Percentiles rank a stretch among this genome's conserved stretches.
Evolutionary conservation across 2,113 vertebrate species (phyloP).

Genomic region (Electrona antarctica): DNA sequence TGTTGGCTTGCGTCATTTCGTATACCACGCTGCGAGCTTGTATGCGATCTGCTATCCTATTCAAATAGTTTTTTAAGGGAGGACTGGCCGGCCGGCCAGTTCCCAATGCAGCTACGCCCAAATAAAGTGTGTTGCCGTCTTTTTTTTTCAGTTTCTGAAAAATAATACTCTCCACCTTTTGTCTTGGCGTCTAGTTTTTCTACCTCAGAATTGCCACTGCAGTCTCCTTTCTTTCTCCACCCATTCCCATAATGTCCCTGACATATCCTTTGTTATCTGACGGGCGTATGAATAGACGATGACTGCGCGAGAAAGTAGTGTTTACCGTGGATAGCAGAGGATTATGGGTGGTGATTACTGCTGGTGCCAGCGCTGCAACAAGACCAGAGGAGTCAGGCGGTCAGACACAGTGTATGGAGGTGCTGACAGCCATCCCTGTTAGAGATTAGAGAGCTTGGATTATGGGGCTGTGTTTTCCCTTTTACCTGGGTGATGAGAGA

Average conservation of each 20-base stretch:
- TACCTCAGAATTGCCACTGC: no score
- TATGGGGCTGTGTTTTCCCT: slow-evolving; percentile 54
- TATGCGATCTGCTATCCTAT: no score
- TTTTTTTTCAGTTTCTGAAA: no score
- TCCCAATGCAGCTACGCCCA: no score
- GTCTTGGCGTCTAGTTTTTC: no score
- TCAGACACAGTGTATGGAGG: slow-evolving; percentile 53
- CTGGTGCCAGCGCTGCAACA: slow-evolving; percentile 66
- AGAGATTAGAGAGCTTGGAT: slow-evolving; percentile 63
- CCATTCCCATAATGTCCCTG: slow-evolving; percentile 27
- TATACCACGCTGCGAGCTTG: no score
- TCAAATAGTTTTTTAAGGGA: no score
- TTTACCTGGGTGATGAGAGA: slow-evolving; percentile 65
- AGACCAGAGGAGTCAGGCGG: slow-evolving; percentile 34
- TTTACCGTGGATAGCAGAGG: slow-evolving; percentile 60
- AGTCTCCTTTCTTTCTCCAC: slow-evolving; percentile 3
- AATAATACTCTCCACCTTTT: no score
- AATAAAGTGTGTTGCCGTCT: no score
- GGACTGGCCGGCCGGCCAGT: no score
- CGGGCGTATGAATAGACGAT: slow-evolving; percentile 63
- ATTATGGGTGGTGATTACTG: slow-evolving; percentile 63
- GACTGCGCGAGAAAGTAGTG: slow-evolving; percentile 53
- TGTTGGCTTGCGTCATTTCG: no score
- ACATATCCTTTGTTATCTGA: slow-evolving; percentile 51
- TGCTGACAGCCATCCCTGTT: slow-evolving; percentile 66